These are phyloP conservation scores for Eulemur coronatus DNA, from an alignment of 2,797 vertebrate species.

Conservation along the genomic window DNA sequence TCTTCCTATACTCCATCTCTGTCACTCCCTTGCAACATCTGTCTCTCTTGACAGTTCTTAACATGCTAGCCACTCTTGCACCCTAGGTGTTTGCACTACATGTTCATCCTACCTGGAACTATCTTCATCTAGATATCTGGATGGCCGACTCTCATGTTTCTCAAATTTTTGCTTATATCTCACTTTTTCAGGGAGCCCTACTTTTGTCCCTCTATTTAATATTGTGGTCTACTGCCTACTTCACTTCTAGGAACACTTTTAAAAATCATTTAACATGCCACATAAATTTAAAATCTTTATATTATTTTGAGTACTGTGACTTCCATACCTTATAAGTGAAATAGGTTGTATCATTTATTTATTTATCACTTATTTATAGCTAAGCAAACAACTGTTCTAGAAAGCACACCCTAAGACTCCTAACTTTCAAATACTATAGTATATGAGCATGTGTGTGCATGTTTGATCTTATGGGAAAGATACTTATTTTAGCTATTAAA, in stretches of 20 bases:
- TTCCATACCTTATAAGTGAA: background rate
- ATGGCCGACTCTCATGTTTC: background rate
- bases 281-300: background rate
- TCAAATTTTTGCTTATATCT: background rate
- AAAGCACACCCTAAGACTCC: background rate
- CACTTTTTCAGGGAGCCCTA: background rate
- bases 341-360: too few species aligned
- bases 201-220: background rate
- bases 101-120: background rate
- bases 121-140: background rate
- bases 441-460: too few species aligned
- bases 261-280: background rate
- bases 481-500: too few species aligned
- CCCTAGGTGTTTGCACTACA: background rate
- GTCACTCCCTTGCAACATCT: background rate
- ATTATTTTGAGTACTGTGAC: background rate
- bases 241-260: background rate
- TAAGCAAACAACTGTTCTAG: background rate
- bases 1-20: background rate
- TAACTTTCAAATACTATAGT: background rate
- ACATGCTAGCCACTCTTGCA: background rate
- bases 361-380: background rate
- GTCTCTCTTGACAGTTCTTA: background rate
- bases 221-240: background rate
- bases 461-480: too few species aligned